A percentile compares a stretch with the other conserved stretches of the same genome.
Conservation (phyloP, 2,797 vertebrate genomes). For the Tokudaia tokunoshimensis region DNA sequence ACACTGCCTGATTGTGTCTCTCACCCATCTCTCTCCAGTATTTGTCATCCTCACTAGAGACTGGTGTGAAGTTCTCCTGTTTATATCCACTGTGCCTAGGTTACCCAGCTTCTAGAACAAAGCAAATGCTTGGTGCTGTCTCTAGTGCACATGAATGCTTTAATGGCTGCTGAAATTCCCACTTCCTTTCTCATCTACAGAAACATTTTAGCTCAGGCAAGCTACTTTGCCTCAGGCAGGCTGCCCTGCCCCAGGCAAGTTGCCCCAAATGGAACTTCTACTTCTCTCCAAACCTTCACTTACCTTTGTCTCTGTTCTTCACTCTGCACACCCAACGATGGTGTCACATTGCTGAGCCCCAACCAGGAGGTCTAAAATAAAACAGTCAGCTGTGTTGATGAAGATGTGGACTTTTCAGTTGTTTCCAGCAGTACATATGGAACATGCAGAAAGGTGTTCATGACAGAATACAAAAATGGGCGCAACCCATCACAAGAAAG, state of each 20-base stretch:
- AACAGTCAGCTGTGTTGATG: not conserved
- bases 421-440: accelerated
- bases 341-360: not conserved
- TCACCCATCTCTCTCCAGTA: not conserved
- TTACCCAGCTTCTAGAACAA: not conserved
- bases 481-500: not conserved
- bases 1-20: not conserved
- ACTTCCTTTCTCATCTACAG: not conserved
- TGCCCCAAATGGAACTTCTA: not conserved
- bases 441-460: not conserved
- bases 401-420: not conserved
- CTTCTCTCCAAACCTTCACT: not conserved
- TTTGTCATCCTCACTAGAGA: not conserved
- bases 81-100: not conserved
- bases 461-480: not conserved
- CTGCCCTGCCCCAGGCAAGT: not conserved
- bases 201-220: not conserved
- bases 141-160: not conserved
- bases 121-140: not conserved
- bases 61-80: not conserved
- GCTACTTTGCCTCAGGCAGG: not conserved
- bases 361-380: not conserved
- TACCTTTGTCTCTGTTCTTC: not conserved
- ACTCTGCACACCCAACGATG: not conserved
- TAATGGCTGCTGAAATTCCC: not conserved